Percentiles rank a stretch among this genome's conserved stretches.
These are phyloP conservation scores for Yponomeuta plumbellus DNA, from an alignment of 2,888 invertebrate species.

Conservation along the genomic window DNA sequence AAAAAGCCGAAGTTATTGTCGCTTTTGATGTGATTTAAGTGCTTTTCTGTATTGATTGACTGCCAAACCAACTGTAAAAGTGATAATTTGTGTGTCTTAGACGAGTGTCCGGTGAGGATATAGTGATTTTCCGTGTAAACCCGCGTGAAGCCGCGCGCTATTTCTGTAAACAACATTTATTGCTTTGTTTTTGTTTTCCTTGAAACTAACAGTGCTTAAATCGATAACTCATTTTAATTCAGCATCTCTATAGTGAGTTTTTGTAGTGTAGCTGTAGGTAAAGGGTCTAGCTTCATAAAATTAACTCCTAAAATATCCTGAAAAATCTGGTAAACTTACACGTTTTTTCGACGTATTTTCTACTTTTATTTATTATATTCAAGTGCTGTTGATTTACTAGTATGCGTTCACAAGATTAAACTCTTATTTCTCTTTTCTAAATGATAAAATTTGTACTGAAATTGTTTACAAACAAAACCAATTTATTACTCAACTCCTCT, in stretches of 20 bases:
- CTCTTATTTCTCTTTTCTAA: constrained; percentile 5
- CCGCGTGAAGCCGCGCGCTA: not conserved
- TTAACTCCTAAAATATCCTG: not conserved
- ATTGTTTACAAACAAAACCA: constrained; percentile 17
- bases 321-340: not conserved
- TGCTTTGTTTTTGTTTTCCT: not conserved
- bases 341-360: not conserved
- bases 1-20: not conserved
- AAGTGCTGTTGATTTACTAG: not conserved
- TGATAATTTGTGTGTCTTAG: not conserved
- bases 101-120: not conserved
- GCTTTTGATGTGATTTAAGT: not conserved
- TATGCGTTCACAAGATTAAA: not conserved
- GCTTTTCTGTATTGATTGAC: not conserved
- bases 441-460: constrained; percentile 23
- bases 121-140: not conserved
- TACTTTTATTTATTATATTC: not conserved
- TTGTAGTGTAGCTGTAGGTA: too few relatives aligned
- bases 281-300: not conserved
- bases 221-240: too few relatives aligned
- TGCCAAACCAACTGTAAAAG: not conserved
- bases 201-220: not conserved
- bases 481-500: not conserved
- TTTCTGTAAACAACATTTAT: not conserved
- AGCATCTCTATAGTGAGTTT: too few relatives aligned